Base-by-base conservation (phyloP, 1,140 invertebrate genomes). In the Plutomurus gul region DNA sequence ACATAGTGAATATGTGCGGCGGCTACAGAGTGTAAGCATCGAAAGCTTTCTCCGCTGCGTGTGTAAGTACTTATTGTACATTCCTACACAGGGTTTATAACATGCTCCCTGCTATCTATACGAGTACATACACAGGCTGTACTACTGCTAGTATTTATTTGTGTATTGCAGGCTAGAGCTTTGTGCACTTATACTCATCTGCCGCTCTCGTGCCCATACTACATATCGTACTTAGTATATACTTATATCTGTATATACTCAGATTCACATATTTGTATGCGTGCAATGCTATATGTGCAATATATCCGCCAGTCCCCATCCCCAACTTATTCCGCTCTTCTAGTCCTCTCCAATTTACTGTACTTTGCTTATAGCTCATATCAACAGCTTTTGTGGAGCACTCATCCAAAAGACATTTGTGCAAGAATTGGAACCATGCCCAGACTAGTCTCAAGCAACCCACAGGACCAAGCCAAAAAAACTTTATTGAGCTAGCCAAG, bases 361-460 rank as follows among this genome's bases (percentile, higher is more conserved):
- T 72, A 72, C 70, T 72, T 72, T 72, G 70, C 70, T 72, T 72
- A 72, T 43, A 27, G 36, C 36, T 72, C 36, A 72, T 72, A 72
- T 72, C 40, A 72, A 72, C 70, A 72, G 70, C 70, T 72, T 72
- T 72, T 37, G 36, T 43, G 16, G 39, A 72, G 70, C 70, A 72
- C 72, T 74, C 72, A 49, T 74, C 72, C 72, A 49, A 74, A 74
- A 74, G 72, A 74, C 22, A 46, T 46, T 74, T 47, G 72, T 49
- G 40, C 43, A 74, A 46, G 39, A 49, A 33, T 49, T 33, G 72
- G 27, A 46, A 74, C 6, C 16, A 11, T 46, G 27, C 36, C 40
- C 70, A 72, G 36, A 40, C 20, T 25, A 46, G 20, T 43, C 18
- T 18, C 10, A 70, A n/a, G 22, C 27, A 40, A 6, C 3, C 0